phyloP scores from a whole-genome alignment of 2,888 invertebrate species.

The Microplitis deprimator region DNA sequence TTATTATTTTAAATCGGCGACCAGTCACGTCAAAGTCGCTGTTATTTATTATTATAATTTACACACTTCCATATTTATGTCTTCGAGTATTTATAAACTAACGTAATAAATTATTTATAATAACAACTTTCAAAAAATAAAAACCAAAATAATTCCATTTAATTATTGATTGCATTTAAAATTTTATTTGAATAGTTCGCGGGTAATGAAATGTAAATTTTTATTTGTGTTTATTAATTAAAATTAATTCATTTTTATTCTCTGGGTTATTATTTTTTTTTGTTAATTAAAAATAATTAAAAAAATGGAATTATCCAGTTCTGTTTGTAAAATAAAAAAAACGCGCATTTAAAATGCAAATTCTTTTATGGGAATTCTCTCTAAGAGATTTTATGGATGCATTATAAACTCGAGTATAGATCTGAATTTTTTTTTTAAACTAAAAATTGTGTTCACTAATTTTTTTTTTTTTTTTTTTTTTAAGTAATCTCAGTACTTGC shows the following conservation, averaged over 20 bases:
- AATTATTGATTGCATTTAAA: not conserved
- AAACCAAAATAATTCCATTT: not conserved
- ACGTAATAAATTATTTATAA: not conserved
- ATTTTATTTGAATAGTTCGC: not conserved
- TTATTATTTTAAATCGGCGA: conserved; percentile 45
- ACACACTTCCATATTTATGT: conserved; percentile 24
- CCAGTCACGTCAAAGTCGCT: conserved; percentile 42
- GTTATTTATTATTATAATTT: conserved; percentile 18
- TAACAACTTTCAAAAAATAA: not conserved
- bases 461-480: conserved; percentile 44
- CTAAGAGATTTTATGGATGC: not conserved
- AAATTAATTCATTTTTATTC: not conserved
- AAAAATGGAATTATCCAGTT: not conserved
- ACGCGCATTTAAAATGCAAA: not conserved
- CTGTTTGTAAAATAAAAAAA: not conserved
- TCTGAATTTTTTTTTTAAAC: conserved; percentile 29
- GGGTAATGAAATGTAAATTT: too few species aligned
- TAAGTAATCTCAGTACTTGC: conserved; percentile 2
- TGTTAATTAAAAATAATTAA: not conserved
- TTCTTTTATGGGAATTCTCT: not conserved
- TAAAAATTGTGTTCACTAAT: conserved; percentile 42
- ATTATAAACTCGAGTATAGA: not conserved
- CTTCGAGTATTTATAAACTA: conserved; percentile 43
- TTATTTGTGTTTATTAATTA: not conserved
- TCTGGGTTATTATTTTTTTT: not conserved